Percentiles rank a stretch among this genome's conserved stretches.
Evolutionary conservation across 2,888 invertebrate genomes (phyloP).

Genomic region (Melinaea marsaeus): DNA sequence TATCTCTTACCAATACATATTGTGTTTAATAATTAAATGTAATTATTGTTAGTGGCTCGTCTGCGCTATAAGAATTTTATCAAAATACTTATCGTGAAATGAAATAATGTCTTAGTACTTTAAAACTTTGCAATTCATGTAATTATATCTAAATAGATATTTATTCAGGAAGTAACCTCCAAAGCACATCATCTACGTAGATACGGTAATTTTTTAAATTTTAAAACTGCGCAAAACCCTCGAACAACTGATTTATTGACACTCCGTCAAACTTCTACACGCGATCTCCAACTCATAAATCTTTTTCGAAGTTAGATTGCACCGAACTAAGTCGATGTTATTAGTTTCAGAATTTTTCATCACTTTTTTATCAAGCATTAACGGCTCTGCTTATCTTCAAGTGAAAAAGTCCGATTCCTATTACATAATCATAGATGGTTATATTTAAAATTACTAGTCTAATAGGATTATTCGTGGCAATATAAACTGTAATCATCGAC

Average conservation of each 20-base stretch:
- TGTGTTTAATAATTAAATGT: no score
- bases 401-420: neutral
- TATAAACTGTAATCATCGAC: no score
- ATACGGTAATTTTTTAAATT: neutral
- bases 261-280: slow-evolving; percentile 21
- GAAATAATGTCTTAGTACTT: no score
- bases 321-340: slow-evolving; percentile 31
- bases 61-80: no score
- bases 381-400: slow-evolving; percentile 8
- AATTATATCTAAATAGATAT: neutral
- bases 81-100: no score
- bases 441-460: no score
- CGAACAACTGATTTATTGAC: slow-evolving; percentile 25
- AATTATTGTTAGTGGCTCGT: no score
- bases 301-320: slow-evolving; percentile 38
- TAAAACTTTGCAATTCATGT: neutral
- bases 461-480: no score
- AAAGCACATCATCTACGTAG: neutral
- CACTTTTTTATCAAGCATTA: slow-evolving; percentile 17
- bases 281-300: slow-evolving; percentile 35
- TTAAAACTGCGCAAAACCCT: slow-evolving; percentile 10
- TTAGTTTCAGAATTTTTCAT: slow-evolving; percentile 40
- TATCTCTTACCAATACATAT: no score
- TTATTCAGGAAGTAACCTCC: neutral
- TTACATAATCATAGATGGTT: neutral